Conservation (phyloP, 2,888 invertebrate genomes). For the Himalopsyche anomala region DNA sequence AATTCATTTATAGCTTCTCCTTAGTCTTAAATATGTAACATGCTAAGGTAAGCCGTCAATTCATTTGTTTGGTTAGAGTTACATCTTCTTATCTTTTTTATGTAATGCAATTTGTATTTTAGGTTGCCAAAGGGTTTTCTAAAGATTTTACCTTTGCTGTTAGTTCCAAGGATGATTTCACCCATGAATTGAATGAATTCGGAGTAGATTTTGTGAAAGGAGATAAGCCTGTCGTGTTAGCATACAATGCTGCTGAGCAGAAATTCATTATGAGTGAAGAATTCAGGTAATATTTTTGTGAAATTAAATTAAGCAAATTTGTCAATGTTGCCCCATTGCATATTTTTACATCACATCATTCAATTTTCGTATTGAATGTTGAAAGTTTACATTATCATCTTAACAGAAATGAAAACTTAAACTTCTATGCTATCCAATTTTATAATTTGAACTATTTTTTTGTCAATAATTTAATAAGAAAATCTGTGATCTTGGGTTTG, state of each 20-base stretch:
- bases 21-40: too few relatives aligned
- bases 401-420: too few relatives aligned
- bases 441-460: too few relatives aligned
- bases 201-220: slow-evolving; percentile 91
- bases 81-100: not conserved
- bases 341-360: too few relatives aligned
- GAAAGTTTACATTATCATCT: too few relatives aligned
- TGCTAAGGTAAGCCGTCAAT: too few relatives aligned
- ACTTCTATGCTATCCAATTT: too few relatives aligned
- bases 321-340: too few relatives aligned
- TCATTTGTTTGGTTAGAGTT: not conserved
- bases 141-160: slow-evolving; percentile 89
- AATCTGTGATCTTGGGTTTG: too few relatives aligned
- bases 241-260: slow-evolving; percentile 87
- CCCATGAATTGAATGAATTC: slow-evolving; percentile 94
- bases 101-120: slow-evolving; percentile 49
- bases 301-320: not conserved
- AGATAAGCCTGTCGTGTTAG: slow-evolving; percentile 93
- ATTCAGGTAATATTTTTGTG: slow-evolving; percentile 82
- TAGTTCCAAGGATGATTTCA: slow-evolving; percentile 95
- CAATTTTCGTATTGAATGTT: too few relatives aligned
- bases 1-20: too few relatives aligned
- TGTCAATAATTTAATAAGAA: too few relatives aligned
- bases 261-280: slow-evolving; percentile 94
- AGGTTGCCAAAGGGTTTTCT: slow-evolving; percentile 84